Base-by-base conservation (phyloP, 1,140 invertebrate species). In the Caerostris extrusa region DNA sequence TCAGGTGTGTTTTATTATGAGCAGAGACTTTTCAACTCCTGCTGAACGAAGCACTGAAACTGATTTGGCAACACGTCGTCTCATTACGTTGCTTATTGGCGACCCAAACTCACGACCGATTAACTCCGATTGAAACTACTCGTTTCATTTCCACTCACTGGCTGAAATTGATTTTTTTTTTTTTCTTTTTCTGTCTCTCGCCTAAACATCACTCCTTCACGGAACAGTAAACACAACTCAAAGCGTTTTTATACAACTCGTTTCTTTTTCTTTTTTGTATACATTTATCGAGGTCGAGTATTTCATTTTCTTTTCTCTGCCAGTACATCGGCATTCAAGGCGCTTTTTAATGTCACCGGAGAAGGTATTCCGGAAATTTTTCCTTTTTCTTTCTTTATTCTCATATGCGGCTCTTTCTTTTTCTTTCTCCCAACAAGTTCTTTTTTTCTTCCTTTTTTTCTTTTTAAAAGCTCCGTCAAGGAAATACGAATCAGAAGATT, bases 201-300 rank as follows among this genome's bases (percentile, higher is more conserved):
- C 56, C 50, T 55, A 55, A 90, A 90, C 71, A 90, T 90, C 89
- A 60, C 67, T 60, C 57, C 69, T 90, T 90, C 69, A 81, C 81
- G 67, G 69, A 90, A 90, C 89, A 90, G 71, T 90, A 81, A 81
- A 81, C 89, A 81, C 69, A 90, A 90, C 58, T 69, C 57, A 58
- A 90, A 69, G 71, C 56, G 71, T 56, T 81, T 90, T 81, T 81
- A 81, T 90, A 90, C 19, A 53, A 55, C 4, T 19, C 60, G 34
- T 19, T 61, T 81, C 53, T 56, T 61, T 89, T 53, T 69, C n/a
- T 19, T 87, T 87, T 34, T 64, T 87, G 53, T 87, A 71, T 90
- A 81, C 89, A 60, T 90, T 90, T 81, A 90, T 81, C 71, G 69
- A 90, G 89, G 53, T 81, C 67, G 89, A 67, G 69, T 81, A n/a